These are phyloP conservation scores for Megatriorchis doriae DNA, from an alignment of 2,113 vertebrate genomes.

Conservation along the genomic window DNA sequence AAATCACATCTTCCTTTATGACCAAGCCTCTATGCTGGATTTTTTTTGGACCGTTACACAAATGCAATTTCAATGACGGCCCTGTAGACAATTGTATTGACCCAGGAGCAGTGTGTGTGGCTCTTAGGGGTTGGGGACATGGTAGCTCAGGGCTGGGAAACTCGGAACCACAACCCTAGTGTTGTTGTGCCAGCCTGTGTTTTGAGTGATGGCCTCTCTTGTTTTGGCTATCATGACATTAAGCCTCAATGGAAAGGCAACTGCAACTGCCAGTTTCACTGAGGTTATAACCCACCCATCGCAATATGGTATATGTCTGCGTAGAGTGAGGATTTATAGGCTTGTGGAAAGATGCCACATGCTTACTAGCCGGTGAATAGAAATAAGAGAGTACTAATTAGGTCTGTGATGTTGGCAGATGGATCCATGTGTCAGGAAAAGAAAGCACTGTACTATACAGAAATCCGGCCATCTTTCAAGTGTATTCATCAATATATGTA, in stretches of 20 bases:
- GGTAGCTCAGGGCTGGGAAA: not conserved
- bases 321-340: not conserved
- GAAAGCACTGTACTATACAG: not conserved
- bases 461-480: not conserved
- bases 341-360: conserved; percentile 35
- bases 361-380: not conserved
- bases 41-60: not conserved
- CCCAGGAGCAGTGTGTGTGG: not conserved
- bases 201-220: conserved; percentile 25
- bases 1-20: not conserved
- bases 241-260: not conserved
- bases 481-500: not conserved
- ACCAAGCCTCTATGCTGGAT: not conserved
- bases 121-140: not conserved
- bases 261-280: not conserved
- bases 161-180: fast-evolving
- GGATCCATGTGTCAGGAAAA: conserved; percentile 12
- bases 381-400: conserved; percentile 29
- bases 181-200: not conserved
- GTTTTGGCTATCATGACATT: conserved; percentile 33
- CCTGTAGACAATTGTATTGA: not conserved
- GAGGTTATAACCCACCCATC: not conserved
- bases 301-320: not conserved
- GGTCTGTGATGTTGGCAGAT: conserved; percentile 34
- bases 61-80: not conserved